These are phyloP conservation scores for Zaprionus lachaisei DNA, from an alignment of 1,140 invertebrate genomes.

Conservation along the genomic window DNA sequence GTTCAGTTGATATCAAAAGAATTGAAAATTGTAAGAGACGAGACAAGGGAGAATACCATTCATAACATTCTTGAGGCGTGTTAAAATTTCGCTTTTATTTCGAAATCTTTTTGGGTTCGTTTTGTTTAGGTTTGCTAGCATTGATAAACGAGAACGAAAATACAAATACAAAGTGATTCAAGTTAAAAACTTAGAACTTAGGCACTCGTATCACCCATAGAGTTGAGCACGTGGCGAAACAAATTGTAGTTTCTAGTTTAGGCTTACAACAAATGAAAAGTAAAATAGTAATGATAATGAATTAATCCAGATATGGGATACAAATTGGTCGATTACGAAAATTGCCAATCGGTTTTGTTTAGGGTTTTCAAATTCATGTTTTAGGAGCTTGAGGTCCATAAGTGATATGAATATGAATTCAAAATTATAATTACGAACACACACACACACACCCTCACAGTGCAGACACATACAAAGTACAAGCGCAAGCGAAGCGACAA, in stretches of 20 bases:
- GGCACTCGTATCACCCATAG: conserved; percentile 62
- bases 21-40: conserved; percentile 20
- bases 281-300: conserved; percentile 20
- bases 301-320: conserved; percentile 29
- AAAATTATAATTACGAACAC: conserved; percentile 59
- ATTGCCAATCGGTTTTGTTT: conserved; percentile 69
- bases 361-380: conserved; percentile 77
- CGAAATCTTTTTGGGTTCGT: not conserved
- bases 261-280: conserved; percentile 45
- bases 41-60: conserved; percentile 14
- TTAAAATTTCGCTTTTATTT: conserved; percentile 14
- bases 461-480: conserved; percentile 47
- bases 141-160: conserved; percentile 60
- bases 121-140: conserved; percentile 25
- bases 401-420: conserved; percentile 82
- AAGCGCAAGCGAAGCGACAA: conserved; percentile 56
- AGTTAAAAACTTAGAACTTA: conserved; percentile 80
- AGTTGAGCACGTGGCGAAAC: conserved; percentile 70
- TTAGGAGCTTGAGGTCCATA: conserved; percentile 73
- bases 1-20: conserved; percentile 77
- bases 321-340: conserved; percentile 30
- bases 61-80: conserved; percentile 43
- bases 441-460: conserved; percentile 14
- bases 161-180: conserved; percentile 79
- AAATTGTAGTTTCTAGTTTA: conserved; percentile 75